Evolutionary conservation across 2,888 invertebrate species (phyloP).

Genomic region (Pasiphila rectangulata): DNA sequence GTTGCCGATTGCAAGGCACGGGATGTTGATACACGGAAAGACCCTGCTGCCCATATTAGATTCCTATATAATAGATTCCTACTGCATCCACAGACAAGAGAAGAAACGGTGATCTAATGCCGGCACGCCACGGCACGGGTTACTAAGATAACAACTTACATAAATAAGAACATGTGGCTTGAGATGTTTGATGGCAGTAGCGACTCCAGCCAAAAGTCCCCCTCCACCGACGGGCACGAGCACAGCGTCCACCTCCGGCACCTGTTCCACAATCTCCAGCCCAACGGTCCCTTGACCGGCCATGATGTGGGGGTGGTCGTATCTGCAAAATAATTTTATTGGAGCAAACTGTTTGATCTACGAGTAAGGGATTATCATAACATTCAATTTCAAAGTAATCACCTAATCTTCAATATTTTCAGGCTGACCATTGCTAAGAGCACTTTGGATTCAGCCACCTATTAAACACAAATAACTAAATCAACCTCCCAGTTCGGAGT

Average conservation of each 20-base stretch:
- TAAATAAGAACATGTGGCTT: conserved; percentile 91
- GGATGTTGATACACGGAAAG: too few relatives aligned
- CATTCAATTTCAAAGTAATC: too few relatives aligned
- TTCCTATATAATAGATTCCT: too few relatives aligned
- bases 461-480: too few relatives aligned
- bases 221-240: conserved; percentile 97
- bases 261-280: conserved; percentile 94
- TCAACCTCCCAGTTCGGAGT: too few relatives aligned
- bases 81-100: not conserved
- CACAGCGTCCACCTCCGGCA: conserved; percentile 92
- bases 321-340: conserved; percentile 83
- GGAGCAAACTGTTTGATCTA: too few relatives aligned
- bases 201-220: conserved; percentile 94
- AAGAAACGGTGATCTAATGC: not conserved
- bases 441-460: too few relatives aligned
- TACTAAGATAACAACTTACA: conserved; percentile 80
- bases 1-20: too few relatives aligned
- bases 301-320: conserved; percentile 97
- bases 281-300: conserved; percentile 97
- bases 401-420: too few relatives aligned
- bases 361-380: too few relatives aligned
- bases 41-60: too few relatives aligned
- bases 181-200: conserved; percentile 92
- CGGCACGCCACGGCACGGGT: not conserved
- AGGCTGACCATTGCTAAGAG: too few relatives aligned